Conservation (phyloP, 2,797 vertebrate species). For the Macropodus opercularis region DNA sequence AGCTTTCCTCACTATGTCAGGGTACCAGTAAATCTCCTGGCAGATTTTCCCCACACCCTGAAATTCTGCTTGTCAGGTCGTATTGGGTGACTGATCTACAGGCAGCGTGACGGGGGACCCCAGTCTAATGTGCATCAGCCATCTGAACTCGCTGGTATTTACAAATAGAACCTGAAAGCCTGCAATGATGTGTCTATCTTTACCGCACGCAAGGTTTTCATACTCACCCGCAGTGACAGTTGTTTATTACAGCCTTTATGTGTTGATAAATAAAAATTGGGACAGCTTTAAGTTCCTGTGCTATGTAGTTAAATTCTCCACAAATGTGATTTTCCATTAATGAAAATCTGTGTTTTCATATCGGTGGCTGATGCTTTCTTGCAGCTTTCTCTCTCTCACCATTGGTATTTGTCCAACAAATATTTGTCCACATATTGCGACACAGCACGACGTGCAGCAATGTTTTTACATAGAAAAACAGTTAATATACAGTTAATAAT, state of each 20-base stretch:
- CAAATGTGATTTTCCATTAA: constrained; percentile 40
- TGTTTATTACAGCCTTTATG: not conserved
- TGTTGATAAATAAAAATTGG: not conserved
- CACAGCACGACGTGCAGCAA: not conserved
- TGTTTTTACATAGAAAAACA: too few relatives aligned
- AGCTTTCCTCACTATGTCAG: constrained; percentile 44
- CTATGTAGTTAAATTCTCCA: constrained; percentile 5
- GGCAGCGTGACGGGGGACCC: constrained; percentile 17
- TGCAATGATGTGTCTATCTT: not conserved
- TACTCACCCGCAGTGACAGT: not conserved
- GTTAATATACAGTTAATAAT: too few relatives aligned
- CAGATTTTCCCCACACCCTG: constrained; percentile 21
- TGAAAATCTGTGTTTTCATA: constrained; percentile 24
- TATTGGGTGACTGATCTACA: constrained; percentile 54
- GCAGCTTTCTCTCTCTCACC: constrained; percentile 66
- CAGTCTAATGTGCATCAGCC: constrained; percentile 46
- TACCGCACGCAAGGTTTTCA: not conserved
- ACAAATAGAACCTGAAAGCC: constrained; percentile 15
- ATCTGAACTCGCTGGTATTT: constrained; percentile 15
- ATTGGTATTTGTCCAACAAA: constrained; percentile 53
- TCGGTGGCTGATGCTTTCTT: constrained; percentile 20
- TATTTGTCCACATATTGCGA: constrained; percentile 27
- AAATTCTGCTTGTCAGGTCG: constrained; percentile 37
- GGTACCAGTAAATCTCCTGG: constrained; percentile 54
- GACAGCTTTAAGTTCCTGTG: too few relatives aligned